Evolutionary conservation across 2,888 invertebrate species (phyloP).

Genomic region (Agrotis puta): DNA sequence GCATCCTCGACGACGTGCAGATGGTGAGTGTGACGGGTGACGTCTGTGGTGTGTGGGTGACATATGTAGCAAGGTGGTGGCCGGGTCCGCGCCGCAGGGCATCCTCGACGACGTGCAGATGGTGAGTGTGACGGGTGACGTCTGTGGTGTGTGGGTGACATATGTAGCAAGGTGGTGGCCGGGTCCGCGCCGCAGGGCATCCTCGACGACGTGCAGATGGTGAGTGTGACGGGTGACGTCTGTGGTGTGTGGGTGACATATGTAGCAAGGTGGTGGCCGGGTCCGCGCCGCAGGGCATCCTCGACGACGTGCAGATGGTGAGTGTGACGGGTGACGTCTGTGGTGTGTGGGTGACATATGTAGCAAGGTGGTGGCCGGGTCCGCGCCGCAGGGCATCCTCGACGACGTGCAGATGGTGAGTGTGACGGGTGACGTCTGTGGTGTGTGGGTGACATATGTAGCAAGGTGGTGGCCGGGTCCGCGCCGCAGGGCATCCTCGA

Average conservation of each 20-base stretch:
- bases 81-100: slow-evolving; percentile 97
- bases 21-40: slow-evolving; percentile 93
- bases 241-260: slow-evolving; percentile 91
- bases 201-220: slow-evolving; percentile 99
- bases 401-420: slow-evolving; percentile 99
- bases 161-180: slow-evolving; percentile 99
- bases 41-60: slow-evolving; percentile 4
- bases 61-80: slow-evolving; percentile 99
- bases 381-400: slow-evolving; percentile 97
- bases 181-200: slow-evolving; percentile 98
- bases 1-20: slow-evolving; percentile 99
- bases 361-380: slow-evolving; percentile 98
- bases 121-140: slow-evolving; percentile 90
- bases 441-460: slow-evolving; percentile 95
- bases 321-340: slow-evolving; percentile 16
- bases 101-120: slow-evolving; percentile 99
- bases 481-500: slow-evolving; percentile 98
- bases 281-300: slow-evolving; percentile 97
- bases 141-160: slow-evolving; percentile 82
- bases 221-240: slow-evolving; percentile 75
- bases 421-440: slow-evolving; percentile 15
- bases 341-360: slow-evolving; percentile 94
- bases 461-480: slow-evolving; percentile 98
- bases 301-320: slow-evolving; percentile 99
- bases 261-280: slow-evolving; percentile 99